Evolutionary conservation across 1,140 invertebrate species (phyloP), one percentile per base, ranked within the genome.

Genomic region (Rhopalosiphum padi): DNA sequence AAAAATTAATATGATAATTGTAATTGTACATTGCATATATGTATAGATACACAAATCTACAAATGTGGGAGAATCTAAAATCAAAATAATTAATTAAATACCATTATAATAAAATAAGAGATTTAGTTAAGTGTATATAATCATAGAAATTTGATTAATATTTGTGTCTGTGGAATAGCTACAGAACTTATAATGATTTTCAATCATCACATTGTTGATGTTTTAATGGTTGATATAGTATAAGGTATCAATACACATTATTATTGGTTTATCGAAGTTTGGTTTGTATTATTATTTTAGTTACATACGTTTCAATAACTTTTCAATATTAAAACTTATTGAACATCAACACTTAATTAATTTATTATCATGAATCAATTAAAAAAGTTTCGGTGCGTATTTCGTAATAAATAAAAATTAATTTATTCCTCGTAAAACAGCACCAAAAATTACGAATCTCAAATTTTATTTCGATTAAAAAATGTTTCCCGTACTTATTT

Each of bases 251-350:
- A 77, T 77, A 35, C 5, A 77, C 15, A 5, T 3, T 77, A 77
- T 77, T 77, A 77, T 77, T 77, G n/a, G 60, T 77, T n/a, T n/a
- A n/a, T 77, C 60, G 15, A n/a, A 77, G 15, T 77, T 77, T 77
- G n/a, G 60, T 77, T n/a, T n/a, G 15, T 21, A 77, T 77, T 77
- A 77, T 77, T 77, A 77, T n/a, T 77, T 77, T 77, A n/a, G 60
- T 77, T 77, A n/a, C 60, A 77, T 77, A n/a, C 60, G n/a, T 77
- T 77, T 77, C 60, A n/a, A 77, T n/a, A 5, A n/a, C 60, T 77
- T 77, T 77, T 77, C 60, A n/a, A n/a, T 77, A 77, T 35, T 35
- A 77, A n/a, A 77, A 77, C 60, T 77, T 77, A 77, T 77, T 77
- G 30, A 15, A 77, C n/a, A 18, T n/a, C 60, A 77, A 77, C 15